These are phyloP conservation scores for Tringa solitaria DNA, from an alignment of 2,113 vertebrate genomes.

Conservation along the genomic window DNA sequence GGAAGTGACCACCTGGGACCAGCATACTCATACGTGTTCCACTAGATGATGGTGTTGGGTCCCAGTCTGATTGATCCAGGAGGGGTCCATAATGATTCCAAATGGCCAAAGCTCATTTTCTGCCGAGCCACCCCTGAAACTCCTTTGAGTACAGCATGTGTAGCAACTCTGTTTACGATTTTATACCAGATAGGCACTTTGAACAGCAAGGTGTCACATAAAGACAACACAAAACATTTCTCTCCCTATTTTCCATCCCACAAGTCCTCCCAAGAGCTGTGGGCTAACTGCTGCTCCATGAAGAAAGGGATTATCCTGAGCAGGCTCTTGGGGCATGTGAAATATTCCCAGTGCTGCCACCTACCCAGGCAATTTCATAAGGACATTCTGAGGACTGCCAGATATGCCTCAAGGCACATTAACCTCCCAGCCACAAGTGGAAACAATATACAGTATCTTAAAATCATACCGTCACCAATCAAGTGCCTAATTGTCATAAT, in stretches of 20 bases:
- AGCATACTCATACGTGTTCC: accelerated
- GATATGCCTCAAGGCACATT: neutral
- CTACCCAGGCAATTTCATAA: neutral
- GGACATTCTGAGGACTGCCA: neutral
- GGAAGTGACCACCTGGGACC: neutral
- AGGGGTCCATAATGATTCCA: too few relatives aligned
- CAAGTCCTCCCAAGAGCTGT: neutral
- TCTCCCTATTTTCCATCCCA: neutral
- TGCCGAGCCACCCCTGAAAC: neutral
- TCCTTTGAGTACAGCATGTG: neutral
- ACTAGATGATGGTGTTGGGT: accelerated
- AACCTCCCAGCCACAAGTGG: neutral
- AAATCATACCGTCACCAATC: neutral
- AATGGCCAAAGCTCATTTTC: neutral
- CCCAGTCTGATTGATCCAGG: too few relatives aligned
- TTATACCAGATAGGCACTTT: neutral
- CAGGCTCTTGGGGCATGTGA: neutral
- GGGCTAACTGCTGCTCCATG: neutral
- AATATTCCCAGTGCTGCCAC: neutral
- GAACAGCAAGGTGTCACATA: neutral
- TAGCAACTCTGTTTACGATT: neutral
- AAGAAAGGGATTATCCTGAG: neutral
- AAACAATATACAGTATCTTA: neutral
- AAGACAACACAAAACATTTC: neutral
- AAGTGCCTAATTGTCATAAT: neutral